phyloP scores from a whole-genome alignment of 2,797 vertebrate species.

The Phoebastria nigripes region DNA sequence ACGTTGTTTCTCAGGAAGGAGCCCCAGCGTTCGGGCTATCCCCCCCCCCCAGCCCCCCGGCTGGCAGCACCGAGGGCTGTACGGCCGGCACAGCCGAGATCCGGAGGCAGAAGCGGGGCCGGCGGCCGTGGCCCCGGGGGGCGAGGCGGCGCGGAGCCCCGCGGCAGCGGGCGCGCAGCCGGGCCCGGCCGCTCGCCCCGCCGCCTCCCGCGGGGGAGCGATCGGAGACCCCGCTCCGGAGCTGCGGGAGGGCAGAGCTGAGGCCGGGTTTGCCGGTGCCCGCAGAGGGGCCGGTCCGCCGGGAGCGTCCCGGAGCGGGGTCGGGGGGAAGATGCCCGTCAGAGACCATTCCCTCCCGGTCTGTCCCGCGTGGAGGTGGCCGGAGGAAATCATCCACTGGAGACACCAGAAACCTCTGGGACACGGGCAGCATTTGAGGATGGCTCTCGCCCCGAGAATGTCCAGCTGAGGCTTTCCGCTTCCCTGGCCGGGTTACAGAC shows the following conservation, averaged over 20 bases:
- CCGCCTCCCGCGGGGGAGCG: too few species aligned
- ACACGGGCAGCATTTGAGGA: background rate
- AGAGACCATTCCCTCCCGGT: background rate
- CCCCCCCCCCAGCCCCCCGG: background rate
- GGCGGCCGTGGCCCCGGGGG: background rate
- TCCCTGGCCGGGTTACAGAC: background rate
- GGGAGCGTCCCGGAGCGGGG: background rate
- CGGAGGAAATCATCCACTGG: background rate
- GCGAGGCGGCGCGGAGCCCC: background rate
- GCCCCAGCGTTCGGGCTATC: fast-evolving
- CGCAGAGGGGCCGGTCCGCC: background rate
- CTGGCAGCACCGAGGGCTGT: background rate
- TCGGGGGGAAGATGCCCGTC: too few species aligned
- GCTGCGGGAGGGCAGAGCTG: background rate
- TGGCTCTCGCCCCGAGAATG: background rate
- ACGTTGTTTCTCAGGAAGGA: background rate
- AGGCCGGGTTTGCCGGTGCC: background rate
- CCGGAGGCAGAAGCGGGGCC: background rate
- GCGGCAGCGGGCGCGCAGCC: background rate
- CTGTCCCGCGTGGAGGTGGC: background rate
- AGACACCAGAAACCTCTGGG: background rate
- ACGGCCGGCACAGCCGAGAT: too few species aligned
- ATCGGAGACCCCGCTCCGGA: background rate
- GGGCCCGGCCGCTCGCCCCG: background rate
- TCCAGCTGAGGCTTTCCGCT: background rate